Percentiles rank a stretch among this genome's conserved stretches.
Evolutionary conservation across 2,888 invertebrate genomes (phyloP).

Genomic region (Caenorhabditis virilis): DNA sequence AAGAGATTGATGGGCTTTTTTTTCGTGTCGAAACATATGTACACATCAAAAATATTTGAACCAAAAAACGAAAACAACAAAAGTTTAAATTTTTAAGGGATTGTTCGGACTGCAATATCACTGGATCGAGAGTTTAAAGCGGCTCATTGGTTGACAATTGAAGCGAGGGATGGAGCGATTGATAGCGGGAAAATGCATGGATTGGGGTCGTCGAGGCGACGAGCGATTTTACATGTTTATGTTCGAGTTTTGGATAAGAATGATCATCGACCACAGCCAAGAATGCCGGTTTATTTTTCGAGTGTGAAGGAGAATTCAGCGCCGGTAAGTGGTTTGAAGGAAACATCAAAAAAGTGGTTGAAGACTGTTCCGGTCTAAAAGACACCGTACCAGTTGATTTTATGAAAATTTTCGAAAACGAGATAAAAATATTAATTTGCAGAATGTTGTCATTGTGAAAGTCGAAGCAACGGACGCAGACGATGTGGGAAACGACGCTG

Average conservation of each 20-base stretch:
- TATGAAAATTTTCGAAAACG: background rate
- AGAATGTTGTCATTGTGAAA: conserved; percentile 75
- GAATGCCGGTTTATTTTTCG: conserved; percentile 83
- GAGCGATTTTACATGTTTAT: conserved; percentile 83
- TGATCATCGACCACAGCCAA: conserved; percentile 90
- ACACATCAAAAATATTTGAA: background rate
- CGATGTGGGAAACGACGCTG: conserved; percentile 72
- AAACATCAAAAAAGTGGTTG: too few species aligned
- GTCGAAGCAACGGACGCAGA: conserved; percentile 76
- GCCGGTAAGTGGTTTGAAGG: conserved; percentile 31
- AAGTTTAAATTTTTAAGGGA: conserved; percentile 76
- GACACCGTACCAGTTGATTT: too few species aligned
- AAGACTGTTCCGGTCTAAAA: too few species aligned
- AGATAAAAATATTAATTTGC: too few species aligned
- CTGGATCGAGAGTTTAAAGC: conserved; percentile 86
- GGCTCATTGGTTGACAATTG: conserved; percentile 91
- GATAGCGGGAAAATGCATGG: conserved; percentile 9
- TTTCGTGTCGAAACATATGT: too few species aligned
- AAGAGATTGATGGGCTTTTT: too few species aligned
- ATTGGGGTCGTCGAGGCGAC: conserved; percentile 76
- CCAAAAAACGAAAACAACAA: too few species aligned
- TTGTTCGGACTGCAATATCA: conserved; percentile 81
- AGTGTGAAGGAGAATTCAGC: conserved; percentile 81
- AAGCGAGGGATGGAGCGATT: conserved; percentile 81
- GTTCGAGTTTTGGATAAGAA: conserved; percentile 81